Conservation (phyloP, 1,140 invertebrate species). For the Leptinotarsa defecta region DNA sequence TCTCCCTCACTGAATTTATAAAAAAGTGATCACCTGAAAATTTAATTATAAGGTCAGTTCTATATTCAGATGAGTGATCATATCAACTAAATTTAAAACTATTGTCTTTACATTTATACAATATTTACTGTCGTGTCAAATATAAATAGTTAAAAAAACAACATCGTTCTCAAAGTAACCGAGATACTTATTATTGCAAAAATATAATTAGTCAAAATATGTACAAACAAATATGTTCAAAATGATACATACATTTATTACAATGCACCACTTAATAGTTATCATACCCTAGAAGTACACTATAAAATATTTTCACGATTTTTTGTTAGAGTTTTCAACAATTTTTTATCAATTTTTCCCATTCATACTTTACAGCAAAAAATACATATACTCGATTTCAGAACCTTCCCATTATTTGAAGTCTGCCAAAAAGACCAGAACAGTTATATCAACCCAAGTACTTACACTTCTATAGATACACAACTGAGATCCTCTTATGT, state of each 20-base stretch:
- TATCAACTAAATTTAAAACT: constrained; percentile 26
- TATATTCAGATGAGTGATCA: constrained; percentile 26
- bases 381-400: no score
- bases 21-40: constrained; percentile 27
- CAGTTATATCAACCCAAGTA: neutral
- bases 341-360: neutral
- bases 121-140: constrained; percentile 16
- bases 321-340: neutral
- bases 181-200: constrained; percentile 20
- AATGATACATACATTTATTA: constrained; percentile 22
- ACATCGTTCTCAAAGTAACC: constrained; percentile 9
- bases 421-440: neutral
- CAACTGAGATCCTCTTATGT: no score
- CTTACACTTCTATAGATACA: neutral
- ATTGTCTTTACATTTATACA: constrained; percentile 31
- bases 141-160: constrained; percentile 14
- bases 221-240: constrained; percentile 19
- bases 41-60: constrained; percentile 16
- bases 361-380: neutral
- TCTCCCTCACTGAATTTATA: constrained; percentile 21
- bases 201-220: constrained; percentile 23
- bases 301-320: constrained; percentile 12
- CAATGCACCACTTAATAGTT: constrained; percentile 23
- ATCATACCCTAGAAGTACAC: constrained; percentile 1
- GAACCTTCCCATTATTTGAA: no score